Conservation (phyloP, 2,797 vertebrate genomes). For the Clarias laeviceps region DNA sequence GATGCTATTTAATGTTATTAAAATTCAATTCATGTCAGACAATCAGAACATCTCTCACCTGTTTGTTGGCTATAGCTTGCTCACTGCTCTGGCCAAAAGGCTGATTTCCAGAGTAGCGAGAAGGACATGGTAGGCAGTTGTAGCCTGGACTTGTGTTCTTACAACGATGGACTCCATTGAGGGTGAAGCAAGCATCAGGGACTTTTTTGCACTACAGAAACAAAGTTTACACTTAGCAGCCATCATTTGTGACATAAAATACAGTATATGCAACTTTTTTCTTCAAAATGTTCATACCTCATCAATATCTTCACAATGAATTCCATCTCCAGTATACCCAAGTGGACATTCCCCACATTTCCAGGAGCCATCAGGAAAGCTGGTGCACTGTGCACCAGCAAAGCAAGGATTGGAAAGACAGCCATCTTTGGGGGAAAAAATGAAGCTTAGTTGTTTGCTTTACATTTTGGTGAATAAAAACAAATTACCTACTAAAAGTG, state of each 20-base stretch:
- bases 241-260: neutral
- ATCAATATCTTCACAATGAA: constrained; percentile 88
- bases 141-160: constrained; percentile 95
- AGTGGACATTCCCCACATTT: constrained; percentile 88
- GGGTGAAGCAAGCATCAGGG: constrained; percentile 88
- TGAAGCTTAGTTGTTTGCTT: neutral
- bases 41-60: constrained; percentile 74
- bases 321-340: constrained; percentile 89
- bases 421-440: constrained; percentile 78
- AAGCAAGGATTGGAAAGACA: constrained; percentile 98
- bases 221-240: constrained; percentile 25
- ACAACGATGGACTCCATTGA: constrained; percentile 89
- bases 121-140: constrained; percentile 92
- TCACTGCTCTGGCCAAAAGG: constrained; percentile 89
- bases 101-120: constrained; percentile 88
- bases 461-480: neutral
- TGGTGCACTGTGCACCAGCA: constrained; percentile 84
- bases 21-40: neutral
- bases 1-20: neutral
- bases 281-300: constrained; percentile 73
- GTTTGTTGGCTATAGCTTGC: constrained; percentile 89
- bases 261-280: neutral
- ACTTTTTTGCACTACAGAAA: constrained; percentile 83
- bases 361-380: constrained; percentile 92
- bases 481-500: neutral